These are phyloP conservation scores for Actias luna DNA, from an alignment of 2,888 invertebrate species.

Conservation along the genomic window DNA sequence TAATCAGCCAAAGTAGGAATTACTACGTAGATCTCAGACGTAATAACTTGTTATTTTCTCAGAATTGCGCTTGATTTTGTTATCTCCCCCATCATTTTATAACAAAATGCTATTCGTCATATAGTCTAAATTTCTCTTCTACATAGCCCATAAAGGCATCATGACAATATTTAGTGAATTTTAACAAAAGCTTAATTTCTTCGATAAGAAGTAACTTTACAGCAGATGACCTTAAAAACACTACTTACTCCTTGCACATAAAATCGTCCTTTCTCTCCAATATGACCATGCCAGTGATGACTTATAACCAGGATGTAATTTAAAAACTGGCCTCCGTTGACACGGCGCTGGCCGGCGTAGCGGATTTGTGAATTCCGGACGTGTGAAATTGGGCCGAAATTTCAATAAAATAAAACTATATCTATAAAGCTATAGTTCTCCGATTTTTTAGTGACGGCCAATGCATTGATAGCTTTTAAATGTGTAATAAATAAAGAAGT, in stretches of 20 bases:
- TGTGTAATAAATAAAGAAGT: not conserved
- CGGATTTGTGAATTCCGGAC: constrained; percentile 14
- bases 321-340: constrained; percentile 9
- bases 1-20: too few relatives aligned
- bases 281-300: not conserved
- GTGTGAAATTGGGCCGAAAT: constrained; percentile 1
- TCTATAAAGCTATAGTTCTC: not conserved
- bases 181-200: not conserved
- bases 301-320: constrained; percentile 12
- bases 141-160: not conserved
- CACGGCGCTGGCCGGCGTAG: not conserved
- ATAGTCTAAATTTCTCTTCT: too few relatives aligned
- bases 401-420: constrained; percentile 18
- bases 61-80: too few relatives aligned
- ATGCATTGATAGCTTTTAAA: not conserved
- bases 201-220: not conserved
- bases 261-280: not conserved
- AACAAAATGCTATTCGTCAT: not conserved
- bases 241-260: not conserved
- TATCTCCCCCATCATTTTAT: not conserved
- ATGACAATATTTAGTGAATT: not conserved
- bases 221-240: not conserved
- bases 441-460: not conserved
- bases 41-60: too few relatives aligned
- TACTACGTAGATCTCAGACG: too few relatives aligned